phyloP scores from a whole-genome alignment of 2,113 vertebrate genomes.

The Diadophis punctatus region DNA sequence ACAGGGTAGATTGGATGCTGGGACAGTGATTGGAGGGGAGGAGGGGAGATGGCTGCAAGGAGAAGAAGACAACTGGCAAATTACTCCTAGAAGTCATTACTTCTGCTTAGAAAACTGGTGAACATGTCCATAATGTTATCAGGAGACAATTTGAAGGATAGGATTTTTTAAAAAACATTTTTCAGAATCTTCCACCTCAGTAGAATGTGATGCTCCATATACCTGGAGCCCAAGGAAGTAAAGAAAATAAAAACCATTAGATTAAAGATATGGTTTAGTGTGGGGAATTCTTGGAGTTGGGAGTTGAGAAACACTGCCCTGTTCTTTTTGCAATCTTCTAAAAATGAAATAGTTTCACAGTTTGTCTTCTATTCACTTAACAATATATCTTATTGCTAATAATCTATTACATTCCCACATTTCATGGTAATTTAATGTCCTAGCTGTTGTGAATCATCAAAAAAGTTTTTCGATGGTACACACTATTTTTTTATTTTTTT shows the following conservation, averaged over 20 bases:
- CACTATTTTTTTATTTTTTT: neutral
- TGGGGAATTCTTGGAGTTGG: too few species aligned
- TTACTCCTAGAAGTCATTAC: neutral
- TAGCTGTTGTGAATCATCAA: neutral
- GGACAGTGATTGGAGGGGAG: neutral
- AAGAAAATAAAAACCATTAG: neutral
- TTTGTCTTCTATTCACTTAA: neutral
- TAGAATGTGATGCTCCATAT: neutral
- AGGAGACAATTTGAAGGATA: neutral
- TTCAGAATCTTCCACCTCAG: neutral
- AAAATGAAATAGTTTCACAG: neutral
- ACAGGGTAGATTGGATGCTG: neutral
- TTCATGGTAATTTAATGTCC: neutral
- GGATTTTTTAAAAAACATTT: neutral
- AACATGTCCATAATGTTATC: neutral
- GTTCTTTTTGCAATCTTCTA: neutral
- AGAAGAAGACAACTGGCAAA: neutral
- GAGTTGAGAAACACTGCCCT: neutral
- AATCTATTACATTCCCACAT: neutral
- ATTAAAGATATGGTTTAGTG: neutral
- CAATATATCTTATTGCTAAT: neutral
- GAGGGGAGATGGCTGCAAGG: neutral
- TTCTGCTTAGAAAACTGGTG: neutral
- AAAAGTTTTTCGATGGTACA: neutral
- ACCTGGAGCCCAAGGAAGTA: neutral